A percentile compares a stretch with the other conserved stretches of the same genome.
Conservation (phyloP, 2,113 vertebrate species). For the Chaetodon auriga region DNA sequence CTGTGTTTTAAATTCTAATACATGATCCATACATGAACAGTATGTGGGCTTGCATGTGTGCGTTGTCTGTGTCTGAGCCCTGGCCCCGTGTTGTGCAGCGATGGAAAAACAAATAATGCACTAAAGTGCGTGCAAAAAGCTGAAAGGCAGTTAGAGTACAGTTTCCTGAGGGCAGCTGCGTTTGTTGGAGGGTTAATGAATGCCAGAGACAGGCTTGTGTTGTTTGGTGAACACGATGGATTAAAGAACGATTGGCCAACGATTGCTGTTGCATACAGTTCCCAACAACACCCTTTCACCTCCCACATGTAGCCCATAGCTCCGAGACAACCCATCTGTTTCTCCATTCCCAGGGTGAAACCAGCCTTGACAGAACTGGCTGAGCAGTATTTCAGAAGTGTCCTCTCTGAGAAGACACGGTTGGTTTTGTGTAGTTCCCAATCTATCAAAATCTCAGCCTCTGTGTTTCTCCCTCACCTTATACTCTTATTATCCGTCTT, state of each 20-base stretch:
- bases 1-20: neutral
- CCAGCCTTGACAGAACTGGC: constrained; percentile 75
- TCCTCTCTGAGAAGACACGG: constrained; percentile 54
- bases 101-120: constrained; percentile 66
- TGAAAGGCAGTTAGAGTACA: constrained; percentile 54
- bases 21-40: neutral
- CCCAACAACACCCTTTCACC: constrained; percentile 79
- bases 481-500: constrained; percentile 66
- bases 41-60: constrained; percentile 6
- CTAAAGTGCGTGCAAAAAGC: constrained; percentile 41
- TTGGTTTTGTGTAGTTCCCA: constrained; percentile 57
- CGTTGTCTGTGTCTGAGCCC: constrained; percentile 8
- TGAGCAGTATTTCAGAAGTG: constrained; percentile 67
- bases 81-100: constrained; percentile 12
- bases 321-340: constrained; percentile 80
- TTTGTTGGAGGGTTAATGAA: constrained; percentile 65
- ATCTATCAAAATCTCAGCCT: constrained; percentile 67
- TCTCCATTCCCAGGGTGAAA: constrained; percentile 77
- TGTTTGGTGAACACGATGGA: constrained; percentile 59
- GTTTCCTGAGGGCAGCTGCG: constrained; percentile 68
- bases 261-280: constrained; percentile 70
- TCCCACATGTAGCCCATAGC: constrained; percentile 74
- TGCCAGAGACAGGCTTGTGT: constrained; percentile 66
- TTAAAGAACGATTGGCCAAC: constrained; percentile 66
- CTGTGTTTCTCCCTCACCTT: constrained; percentile 56